Evolutionary conservation across 2,888 invertebrate species (phyloP).

Genomic region (Drosophila melanosoma): DNA sequence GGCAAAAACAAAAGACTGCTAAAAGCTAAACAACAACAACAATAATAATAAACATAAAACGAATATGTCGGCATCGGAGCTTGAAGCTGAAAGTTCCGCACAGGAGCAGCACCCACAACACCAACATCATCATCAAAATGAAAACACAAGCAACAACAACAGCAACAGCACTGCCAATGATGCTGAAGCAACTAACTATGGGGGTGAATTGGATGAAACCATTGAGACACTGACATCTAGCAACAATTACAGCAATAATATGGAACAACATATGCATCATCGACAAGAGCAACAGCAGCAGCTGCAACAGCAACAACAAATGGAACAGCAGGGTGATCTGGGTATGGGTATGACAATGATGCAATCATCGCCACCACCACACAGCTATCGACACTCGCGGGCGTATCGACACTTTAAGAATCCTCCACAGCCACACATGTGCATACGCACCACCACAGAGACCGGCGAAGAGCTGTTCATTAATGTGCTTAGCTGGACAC

Average conservation of each 20-base stretch:
- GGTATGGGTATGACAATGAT: constrained; percentile 70
- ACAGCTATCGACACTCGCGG: constrained; percentile 87
- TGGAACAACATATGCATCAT: constrained; percentile 52
- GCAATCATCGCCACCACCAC: constrained; percentile 86
- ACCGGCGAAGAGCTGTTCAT: constrained; percentile 87
- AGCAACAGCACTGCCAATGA: constrained; percentile 57
- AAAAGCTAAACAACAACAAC: constrained; percentile 41
- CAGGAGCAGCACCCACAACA: constrained; percentile 62
- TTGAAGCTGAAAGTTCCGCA: constrained; percentile 66
- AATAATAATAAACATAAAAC: constrained; percentile 18
- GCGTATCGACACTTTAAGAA: constrained; percentile 90
- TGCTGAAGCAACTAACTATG: constrained; percentile 33
- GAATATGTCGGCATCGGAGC: constrained; percentile 71
- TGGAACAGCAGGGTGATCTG: constrained; percentile 59
- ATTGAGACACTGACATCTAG: constrained; percentile 48
- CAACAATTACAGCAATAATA: constrained; percentile 48
- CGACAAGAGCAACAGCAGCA: constrained; percentile 46
- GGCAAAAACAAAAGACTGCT: constrained; percentile 64
- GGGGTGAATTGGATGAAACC: constrained; percentile 42
- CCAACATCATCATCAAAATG: constrained; percentile 48
- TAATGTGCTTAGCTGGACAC: constrained; percentile 91
- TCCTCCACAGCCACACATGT: constrained; percentile 92
- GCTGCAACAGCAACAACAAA: constrained; percentile 42
- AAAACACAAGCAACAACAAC: constrained; percentile 35
- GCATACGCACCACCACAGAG: constrained; percentile 87